A percentile compares a stretch with the other conserved stretches of the same genome.
Evolutionary conservation across 2,888 invertebrate genomes (phyloP).

Genomic region (Acanthosepion lycidas): DNA sequence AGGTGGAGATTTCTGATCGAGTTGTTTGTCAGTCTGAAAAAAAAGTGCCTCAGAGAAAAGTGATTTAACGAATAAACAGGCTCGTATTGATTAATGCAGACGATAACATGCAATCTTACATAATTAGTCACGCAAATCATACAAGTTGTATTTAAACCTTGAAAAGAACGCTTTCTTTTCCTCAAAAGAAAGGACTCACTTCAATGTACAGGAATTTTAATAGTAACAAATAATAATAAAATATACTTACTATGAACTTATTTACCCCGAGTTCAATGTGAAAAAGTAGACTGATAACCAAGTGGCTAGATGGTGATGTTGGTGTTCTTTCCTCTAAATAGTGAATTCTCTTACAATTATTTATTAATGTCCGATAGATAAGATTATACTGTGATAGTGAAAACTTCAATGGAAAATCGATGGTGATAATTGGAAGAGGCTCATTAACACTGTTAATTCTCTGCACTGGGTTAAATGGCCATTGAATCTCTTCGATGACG

Average conservation of each 20-base stretch:
- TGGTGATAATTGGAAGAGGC: too few species aligned
- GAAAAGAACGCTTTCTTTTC: neutral
- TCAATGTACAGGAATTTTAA: neutral
- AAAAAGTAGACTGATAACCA: too few species aligned
- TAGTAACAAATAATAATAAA: neutral
- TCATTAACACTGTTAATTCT: too few species aligned
- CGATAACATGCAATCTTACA: conserved; percentile 21
- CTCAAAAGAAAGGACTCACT: neutral
- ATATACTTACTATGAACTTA: neutral
- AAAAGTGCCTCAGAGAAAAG: neutral
- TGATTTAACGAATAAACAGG: neutral
- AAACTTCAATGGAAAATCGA: too few species aligned
- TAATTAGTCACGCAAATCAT: neutral
- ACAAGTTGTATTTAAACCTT: neutral
- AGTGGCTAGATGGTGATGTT: too few species aligned
- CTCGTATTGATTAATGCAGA: neutral
- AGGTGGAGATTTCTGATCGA: neutral
- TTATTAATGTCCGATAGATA: too few species aligned
- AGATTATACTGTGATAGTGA: too few species aligned
- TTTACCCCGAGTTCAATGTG: neutral
- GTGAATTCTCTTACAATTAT: too few species aligned
- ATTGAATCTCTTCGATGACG: too few species aligned
- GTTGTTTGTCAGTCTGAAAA: conserved; percentile 8
- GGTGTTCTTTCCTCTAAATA: too few species aligned
- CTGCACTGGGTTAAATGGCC: too few species aligned